Conservation (phyloP, 1,140 invertebrate genomes). For the Monomorium pharaonis region DNA sequence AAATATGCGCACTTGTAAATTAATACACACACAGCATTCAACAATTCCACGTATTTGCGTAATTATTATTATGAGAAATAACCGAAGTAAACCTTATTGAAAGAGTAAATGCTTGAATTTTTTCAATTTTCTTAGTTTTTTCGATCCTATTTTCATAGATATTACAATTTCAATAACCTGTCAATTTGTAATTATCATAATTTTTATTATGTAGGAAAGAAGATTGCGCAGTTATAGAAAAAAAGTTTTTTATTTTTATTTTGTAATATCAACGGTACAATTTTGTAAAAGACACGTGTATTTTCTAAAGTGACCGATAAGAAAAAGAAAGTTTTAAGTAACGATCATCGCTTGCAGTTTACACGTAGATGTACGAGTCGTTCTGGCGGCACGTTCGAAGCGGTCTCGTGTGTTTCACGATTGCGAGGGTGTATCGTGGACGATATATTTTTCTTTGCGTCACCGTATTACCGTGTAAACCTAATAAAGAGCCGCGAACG, state of each 20-base stretch:
- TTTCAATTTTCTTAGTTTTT: neutral
- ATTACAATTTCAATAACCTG: neutral
- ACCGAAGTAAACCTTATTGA: constrained; percentile 47
- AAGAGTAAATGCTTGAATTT: neutral
- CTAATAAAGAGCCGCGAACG: constrained; percentile 71
- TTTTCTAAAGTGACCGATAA: neutral
- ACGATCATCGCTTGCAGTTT: neutral
- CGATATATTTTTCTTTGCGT: constrained; percentile 71
- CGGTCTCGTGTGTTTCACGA: constrained; percentile 53
- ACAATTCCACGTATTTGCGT: constrained; percentile 50
- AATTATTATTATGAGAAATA: constrained; percentile 22
- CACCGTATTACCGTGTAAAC: constrained; percentile 71
- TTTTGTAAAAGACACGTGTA: neutral
- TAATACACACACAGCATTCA: neutral
- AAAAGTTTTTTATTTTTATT: neutral
- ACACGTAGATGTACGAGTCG: neutral
- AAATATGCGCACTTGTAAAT: neutral
- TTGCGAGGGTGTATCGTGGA: constrained; percentile 42
- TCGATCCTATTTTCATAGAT: neutral
- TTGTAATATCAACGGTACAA: neutral
- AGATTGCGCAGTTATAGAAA: too few relatives aligned
- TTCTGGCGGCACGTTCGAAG: neutral
- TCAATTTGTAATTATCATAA: neutral
- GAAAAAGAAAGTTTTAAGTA: constrained; percentile 9
- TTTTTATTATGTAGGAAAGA: neutral